These are phyloP conservation scores for Phenacoccus solenopsis DNA, from an alignment of 1,140 invertebrate genomes.

Conservation along the genomic window DNA sequence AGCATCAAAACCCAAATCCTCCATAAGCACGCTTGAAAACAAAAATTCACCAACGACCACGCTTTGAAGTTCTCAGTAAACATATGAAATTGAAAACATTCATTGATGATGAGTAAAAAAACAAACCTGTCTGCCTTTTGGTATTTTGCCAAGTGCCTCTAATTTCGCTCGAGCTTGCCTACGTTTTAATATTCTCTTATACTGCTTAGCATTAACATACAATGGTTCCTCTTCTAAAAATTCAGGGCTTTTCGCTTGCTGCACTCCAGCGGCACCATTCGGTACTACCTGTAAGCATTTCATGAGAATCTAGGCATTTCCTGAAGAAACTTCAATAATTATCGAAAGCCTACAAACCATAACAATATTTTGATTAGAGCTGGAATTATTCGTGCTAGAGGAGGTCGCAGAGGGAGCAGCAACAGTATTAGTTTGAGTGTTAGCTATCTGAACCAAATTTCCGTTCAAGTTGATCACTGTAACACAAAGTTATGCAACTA, in stretches of 20 bases:
- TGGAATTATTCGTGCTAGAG: constrained; percentile 37
- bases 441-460: constrained; percentile 51
- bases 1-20: too few relatives aligned
- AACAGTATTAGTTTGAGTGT: constrained; percentile 32
- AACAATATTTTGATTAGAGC: constrained; percentile 44
- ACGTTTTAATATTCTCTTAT: constrained; percentile 80
- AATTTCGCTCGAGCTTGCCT: constrained; percentile 80
- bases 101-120: background rate
- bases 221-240: constrained; percentile 83
- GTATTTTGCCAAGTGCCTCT: constrained; percentile 86
- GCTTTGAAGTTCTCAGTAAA: too few relatives aligned
- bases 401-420: constrained; percentile 36
- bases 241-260: constrained; percentile 43
- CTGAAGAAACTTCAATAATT: background rate
- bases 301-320: background rate
- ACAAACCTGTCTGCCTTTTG: constrained; percentile 81
- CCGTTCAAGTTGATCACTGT: constrained; percentile 58
- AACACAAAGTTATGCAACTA: constrained; percentile 26
- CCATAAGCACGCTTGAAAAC: too few relatives aligned
- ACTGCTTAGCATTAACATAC: constrained; percentile 98
- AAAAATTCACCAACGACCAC: too few relatives aligned
- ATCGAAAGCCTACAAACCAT: constrained; percentile 37
- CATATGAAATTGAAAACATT: background rate
- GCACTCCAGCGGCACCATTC: background rate
- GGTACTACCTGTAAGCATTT: constrained; percentile 22